phyloP scores from a whole-genome alignment of 2,888 invertebrate species.

The Venustoraphidia nigricollis region DNA sequence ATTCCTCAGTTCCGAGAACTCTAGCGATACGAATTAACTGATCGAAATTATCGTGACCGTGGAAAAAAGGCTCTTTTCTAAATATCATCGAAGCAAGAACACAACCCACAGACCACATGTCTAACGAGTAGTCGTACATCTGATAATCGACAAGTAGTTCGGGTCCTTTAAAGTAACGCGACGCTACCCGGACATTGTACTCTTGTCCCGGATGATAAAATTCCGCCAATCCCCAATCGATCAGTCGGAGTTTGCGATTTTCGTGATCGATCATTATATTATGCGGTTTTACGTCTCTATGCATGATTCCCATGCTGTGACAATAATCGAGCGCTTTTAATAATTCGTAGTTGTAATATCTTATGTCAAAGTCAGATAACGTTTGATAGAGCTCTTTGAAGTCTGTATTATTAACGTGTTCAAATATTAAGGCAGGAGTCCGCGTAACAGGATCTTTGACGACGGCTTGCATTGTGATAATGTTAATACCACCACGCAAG shows the following conservation, averaged over 20 bases:
- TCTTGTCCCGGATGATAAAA: constrained; percentile 57
- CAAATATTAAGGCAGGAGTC: constrained; percentile 3
- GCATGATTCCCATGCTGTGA: constrained; percentile 15
- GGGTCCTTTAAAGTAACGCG: constrained; percentile 55
- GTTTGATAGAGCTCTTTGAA: constrained; percentile 23
- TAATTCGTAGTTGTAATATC: constrained; percentile 29
- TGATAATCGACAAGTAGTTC: constrained; percentile 51
- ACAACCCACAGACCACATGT: constrained; percentile 57
- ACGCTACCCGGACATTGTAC: constrained; percentile 55
- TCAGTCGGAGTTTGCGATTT: constrained; percentile 45
- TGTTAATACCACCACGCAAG: constrained; percentile 13
- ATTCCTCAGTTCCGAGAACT: constrained; percentile 9
- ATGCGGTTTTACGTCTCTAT: constrained; percentile 52
- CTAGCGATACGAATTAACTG: constrained; percentile 25
- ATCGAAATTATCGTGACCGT: constrained; percentile 28
- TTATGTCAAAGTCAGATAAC: constrained; percentile 19
- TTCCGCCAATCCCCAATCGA: constrained; percentile 57
- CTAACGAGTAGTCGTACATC: constrained; percentile 56
- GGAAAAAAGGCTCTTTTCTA: constrained; percentile 55
- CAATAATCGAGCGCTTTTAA: constrained; percentile 28
- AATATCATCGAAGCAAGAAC: constrained; percentile 61
- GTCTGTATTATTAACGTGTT: constrained; percentile 2
- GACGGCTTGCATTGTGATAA: background rate
- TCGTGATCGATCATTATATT: constrained; percentile 75
- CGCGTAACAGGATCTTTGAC: constrained; percentile 1